Evolutionary conservation across 1,140 invertebrate species (phyloP), one percentile per base, ranked within the genome.

Genomic region (Lycorma delicatula): DNA sequence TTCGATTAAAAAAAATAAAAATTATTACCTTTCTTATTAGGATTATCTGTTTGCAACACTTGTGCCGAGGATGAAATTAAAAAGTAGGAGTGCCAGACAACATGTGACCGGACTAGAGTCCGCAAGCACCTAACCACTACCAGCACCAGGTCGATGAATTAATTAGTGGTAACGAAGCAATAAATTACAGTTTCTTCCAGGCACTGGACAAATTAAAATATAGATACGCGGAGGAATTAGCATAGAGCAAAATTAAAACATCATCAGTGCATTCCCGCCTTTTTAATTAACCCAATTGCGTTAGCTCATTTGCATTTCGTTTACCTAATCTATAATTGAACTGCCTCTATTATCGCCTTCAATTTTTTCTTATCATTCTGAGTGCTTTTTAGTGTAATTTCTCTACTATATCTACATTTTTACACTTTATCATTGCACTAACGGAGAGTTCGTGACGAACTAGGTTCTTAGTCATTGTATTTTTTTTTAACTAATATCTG

Each of bases 241-340:
- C 41, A 44, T 44, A 44, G 23, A 44, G 16, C 23, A 22, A 44
- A 44, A 44, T 44, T 44, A 44, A 44, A 44, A 44, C 41, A 44
- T 44, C 41, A 44, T 16, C 41, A 44, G 41, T 20, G 16, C n/a
- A 44, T 44, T 44, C 41, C 16, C 18, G 23, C 41, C 16, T 44
- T 44, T 44, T 44, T 44, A 44, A 44, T 44, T 44, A 44, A 44
- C 41, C 41, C 41, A 44, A 44, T 44, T 44, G 41, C 41, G 16
- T 20, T 22, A 22, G 16, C 41, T 44, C 23, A 44, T 44, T 44
- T 44, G 41, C 41, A 44, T 44, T 44, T 18, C 41, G n/a, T n/a
- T n/a, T n/a, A 16, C 41, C 41, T 44, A 44, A 44, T 44, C 41
- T 44, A 22, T 44, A 44, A 44, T 44, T 44, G 41, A 44, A 20